Evolutionary conservation across 2,113 vertebrate genomes (phyloP).

Genomic region (Pardalotus punctatus): DNA sequence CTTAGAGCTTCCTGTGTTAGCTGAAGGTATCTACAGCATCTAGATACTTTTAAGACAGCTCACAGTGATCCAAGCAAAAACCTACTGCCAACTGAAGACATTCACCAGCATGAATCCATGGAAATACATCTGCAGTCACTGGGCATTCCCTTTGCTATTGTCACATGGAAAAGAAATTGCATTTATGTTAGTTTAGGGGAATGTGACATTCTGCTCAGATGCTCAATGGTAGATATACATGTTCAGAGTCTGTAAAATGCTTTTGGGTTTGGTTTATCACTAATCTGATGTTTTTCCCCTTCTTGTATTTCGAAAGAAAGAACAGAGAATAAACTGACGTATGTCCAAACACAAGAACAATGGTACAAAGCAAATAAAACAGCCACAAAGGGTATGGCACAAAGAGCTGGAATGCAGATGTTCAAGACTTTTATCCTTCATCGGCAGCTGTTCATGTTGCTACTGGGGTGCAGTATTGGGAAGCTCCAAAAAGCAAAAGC

Average conservation of each 20-base stretch:
- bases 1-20: neutral
- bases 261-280: neutral
- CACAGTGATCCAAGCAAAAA: neutral
- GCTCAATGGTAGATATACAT: neutral
- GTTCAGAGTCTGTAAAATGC: neutral
- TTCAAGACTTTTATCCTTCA: neutral
- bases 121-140: neutral
- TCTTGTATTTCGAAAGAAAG: neutral
- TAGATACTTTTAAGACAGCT: neutral
- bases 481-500: neutral
- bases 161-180: neutral
- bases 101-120: neutral
- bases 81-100: neutral
- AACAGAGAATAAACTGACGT: neutral
- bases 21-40: neutral
- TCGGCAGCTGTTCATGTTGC: neutral
- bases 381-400: neutral
- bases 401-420: slow-evolving; percentile 7
- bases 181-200: neutral
- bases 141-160: neutral
- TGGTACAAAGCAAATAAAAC: neutral
- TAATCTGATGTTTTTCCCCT: neutral
- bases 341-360: neutral
- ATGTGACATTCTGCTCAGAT: neutral
- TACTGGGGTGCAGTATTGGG: neutral